A percentile compares a stretch with the other conserved stretches of the same genome.
phyloP scores from a whole-genome alignment of 2,113 vertebrate species.

The Gracilinanus agilis region DNA sequence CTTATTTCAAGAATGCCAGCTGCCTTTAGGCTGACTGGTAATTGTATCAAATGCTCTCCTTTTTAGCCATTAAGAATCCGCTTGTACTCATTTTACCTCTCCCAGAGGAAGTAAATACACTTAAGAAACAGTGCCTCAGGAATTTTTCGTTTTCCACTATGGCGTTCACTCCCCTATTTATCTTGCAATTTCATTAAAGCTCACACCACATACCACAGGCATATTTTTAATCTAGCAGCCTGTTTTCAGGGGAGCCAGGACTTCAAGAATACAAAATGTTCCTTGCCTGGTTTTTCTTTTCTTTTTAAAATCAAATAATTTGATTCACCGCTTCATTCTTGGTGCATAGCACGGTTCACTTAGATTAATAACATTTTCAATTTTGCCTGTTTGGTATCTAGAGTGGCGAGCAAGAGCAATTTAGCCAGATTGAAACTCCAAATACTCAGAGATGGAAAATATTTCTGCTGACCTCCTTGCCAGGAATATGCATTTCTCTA shows the following conservation, averaged over 20 bases:
- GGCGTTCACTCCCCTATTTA: slow-evolving; percentile 70
- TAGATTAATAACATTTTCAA: slow-evolving; percentile 80
- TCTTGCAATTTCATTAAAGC: slow-evolving; percentile 77
- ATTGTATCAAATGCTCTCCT: slow-evolving; percentile 68
- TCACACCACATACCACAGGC: slow-evolving; percentile 63
- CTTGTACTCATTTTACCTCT: slow-evolving; percentile 57
- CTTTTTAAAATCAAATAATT: slow-evolving; percentile 72
- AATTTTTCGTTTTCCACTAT: slow-evolving; percentile 75
- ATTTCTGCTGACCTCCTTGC: slow-evolving; percentile 67
- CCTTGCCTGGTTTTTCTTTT: slow-evolving; percentile 64
- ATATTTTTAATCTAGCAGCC: slow-evolving; percentile 62
- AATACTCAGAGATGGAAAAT: slow-evolving; percentile 76
- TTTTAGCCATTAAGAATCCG: slow-evolving; percentile 69
- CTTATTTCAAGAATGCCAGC: background rate
- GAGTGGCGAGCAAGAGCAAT: slow-evolving; percentile 1
- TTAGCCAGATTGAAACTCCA: slow-evolving; percentile 71
- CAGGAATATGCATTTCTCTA: slow-evolving; percentile 68
- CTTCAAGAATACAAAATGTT: slow-evolving; percentile 55
- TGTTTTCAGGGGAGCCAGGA: slow-evolving; percentile 65
- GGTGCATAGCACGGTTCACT: slow-evolving; percentile 77
- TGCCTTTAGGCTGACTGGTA: slow-evolving; percentile 69
- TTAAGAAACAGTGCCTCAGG: slow-evolving; percentile 42
- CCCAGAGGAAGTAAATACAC: slow-evolving; percentile 68
- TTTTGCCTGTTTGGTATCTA: slow-evolving; percentile 71
- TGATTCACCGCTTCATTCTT: slow-evolving; percentile 62